These are phyloP conservation scores for Falco cherrug DNA, from an alignment of 2,797 vertebrate genomes.

Conservation along the genomic window DNA sequence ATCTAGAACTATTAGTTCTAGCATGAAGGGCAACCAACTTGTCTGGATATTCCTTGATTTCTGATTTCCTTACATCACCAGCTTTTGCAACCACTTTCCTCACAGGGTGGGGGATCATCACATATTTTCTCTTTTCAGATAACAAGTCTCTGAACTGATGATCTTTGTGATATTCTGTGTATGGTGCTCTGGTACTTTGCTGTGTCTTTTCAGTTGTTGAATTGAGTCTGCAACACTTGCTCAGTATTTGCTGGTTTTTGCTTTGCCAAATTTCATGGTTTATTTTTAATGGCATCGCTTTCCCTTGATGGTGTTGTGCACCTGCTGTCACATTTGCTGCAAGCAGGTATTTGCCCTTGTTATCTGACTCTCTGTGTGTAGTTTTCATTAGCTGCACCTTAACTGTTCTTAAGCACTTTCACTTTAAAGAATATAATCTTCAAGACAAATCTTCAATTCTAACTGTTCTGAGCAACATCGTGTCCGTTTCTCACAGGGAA, in stretches of 20 bases:
- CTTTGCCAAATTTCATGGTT: neutral
- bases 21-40: neutral
- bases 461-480: neutral
- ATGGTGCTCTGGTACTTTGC: neutral
- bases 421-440: neutral
- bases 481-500: conserved; percentile 22
- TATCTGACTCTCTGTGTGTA: neutral
- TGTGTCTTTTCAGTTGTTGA: neutral
- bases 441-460: neutral
- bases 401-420: neutral
- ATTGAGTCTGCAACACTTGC: neutral
- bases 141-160: neutral
- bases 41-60: neutral
- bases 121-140: neutral
- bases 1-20: neutral
- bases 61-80: neutral
- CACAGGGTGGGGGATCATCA: neutral
- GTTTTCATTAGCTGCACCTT: neutral
- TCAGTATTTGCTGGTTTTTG: neutral
- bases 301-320: neutral
- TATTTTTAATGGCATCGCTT: neutral
- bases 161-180: neutral
- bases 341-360: neutral
- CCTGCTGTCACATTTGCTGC: neutral
- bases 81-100: neutral